Evolutionary conservation across 2,888 invertebrate genomes (phyloP).

Genomic region (Metellina segmentata): DNA sequence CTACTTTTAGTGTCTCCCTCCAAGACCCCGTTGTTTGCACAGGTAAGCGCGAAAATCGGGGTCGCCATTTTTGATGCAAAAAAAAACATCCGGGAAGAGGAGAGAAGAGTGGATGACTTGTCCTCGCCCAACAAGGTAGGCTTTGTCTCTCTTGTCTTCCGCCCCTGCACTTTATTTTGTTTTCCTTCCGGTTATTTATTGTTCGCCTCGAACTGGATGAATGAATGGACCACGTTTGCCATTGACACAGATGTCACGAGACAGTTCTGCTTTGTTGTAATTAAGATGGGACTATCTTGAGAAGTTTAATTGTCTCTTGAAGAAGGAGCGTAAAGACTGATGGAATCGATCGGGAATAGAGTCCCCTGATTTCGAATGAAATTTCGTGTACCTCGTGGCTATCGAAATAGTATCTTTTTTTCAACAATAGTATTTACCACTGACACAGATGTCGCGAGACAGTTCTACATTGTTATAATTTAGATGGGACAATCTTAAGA

Average conservation of each 20-base stretch:
- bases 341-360: too few species aligned
- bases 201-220: background rate
- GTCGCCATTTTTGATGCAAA: constrained; percentile 29
- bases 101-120: constrained; percentile 6
- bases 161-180: background rate
- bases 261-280: background rate
- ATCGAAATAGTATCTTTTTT: too few species aligned
- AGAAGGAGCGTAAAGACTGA: too few species aligned
- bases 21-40: constrained; percentile 58
- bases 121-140: constrained; percentile 54
- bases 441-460: too few species aligned
- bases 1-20: constrained; percentile 60
- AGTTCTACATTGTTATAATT: too few species aligned
- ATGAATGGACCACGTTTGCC: background rate
- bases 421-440: too few species aligned
- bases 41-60: constrained; percentile 70
- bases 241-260: background rate
- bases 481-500: too few species aligned
- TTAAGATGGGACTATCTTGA: background rate
- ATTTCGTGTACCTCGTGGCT: too few species aligned
- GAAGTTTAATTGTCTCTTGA: too few species aligned
- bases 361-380: too few species aligned
- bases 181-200: background rate
- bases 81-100: constrained; percentile 17
- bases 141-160: background rate